Evolutionary conservation across 2,113 vertebrate species (phyloP), one percentile per base, ranked within the genome.

Genomic region (Equus przewalskii): DNA sequence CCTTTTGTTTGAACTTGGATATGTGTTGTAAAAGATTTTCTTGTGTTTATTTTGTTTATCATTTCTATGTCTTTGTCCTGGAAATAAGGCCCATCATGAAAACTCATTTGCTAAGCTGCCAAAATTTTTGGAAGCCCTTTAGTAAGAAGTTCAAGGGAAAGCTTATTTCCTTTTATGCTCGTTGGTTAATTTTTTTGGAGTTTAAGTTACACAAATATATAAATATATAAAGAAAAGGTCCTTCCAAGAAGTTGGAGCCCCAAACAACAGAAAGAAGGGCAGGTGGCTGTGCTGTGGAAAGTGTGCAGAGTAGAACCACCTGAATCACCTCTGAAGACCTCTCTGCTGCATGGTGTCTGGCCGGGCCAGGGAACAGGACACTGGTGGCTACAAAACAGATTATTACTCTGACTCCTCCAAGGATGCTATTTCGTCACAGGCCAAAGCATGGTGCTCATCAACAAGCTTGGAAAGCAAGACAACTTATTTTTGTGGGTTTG

Each of bases 1-100:
- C 60, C 46, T 89, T 81, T 72, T 54, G 26, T 84, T 92, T 62
- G 19, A 69, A 75, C 9, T 72, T 91, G 33, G 19, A 36, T 87
- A 54, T 54, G 6, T n/a, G 89, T 56, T 78, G 89, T 9, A 58
- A 54, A 64, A 72, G 6, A n/a, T 15, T 82, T 72, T 64, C 56
- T 51, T 85, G 84, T 51, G 18, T 80, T 72, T 89, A 46, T 72
- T 92, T 86, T 65, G 26, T 46, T 13, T 78, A 46, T 79, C 41
- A 76, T 81, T 65, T 93, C 73, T 90, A 36, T 70, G 33, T 93
- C 36, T 80, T 80, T 89, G 78, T 92, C 8, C n/a, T 82, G 18
- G 18, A 85, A 94, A 86, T 9, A 70, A 0, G 13, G 72, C 3
- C 30, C 58, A 97, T 33, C 24, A 85, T 64, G 83, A 78, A 70